These are phyloP conservation scores for Poliocrania exsul DNA, from an alignment of 2,797 vertebrate species.

Conservation along the genomic window DNA sequence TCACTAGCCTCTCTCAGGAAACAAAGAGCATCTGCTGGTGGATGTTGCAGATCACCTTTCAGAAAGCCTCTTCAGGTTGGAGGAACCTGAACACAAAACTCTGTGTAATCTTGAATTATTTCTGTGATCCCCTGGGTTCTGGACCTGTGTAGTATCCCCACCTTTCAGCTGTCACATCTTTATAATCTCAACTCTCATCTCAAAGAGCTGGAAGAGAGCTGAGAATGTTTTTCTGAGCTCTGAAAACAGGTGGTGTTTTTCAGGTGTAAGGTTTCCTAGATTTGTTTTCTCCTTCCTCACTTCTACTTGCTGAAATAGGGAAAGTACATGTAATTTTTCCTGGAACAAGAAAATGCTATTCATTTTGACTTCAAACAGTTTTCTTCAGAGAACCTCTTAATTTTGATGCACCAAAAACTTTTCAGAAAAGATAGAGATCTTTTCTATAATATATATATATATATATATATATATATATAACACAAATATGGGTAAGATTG, in stretches of 20 bases:
- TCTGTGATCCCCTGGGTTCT: neutral
- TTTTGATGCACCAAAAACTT: neutral
- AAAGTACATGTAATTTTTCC: neutral
- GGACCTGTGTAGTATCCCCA: neutral
- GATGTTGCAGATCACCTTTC: neutral
- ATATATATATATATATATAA: neutral
- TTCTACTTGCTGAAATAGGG: neutral
- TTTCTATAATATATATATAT: neutral
- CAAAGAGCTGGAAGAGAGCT: neutral
- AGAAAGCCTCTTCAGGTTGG: neutral
- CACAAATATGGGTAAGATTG: neutral
- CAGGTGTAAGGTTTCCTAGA: neutral
- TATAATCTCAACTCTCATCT: neutral
- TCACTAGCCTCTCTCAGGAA: neutral
- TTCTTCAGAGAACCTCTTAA: neutral
- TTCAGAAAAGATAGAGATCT: neutral
- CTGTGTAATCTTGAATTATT: neutral
- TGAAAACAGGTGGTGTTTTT: neutral
- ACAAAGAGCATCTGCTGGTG: neutral
- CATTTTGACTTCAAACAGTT: neutral
- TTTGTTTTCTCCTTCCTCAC: neutral
- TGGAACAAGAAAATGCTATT: neutral
- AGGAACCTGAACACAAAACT: neutral
- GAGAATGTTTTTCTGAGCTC: neutral
- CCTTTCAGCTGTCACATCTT: neutral